phyloP scores from a whole-genome alignment of 30 jellyfish, hydroid and myxozoan genomes.

The Rhopilema esculentum region DNA sequence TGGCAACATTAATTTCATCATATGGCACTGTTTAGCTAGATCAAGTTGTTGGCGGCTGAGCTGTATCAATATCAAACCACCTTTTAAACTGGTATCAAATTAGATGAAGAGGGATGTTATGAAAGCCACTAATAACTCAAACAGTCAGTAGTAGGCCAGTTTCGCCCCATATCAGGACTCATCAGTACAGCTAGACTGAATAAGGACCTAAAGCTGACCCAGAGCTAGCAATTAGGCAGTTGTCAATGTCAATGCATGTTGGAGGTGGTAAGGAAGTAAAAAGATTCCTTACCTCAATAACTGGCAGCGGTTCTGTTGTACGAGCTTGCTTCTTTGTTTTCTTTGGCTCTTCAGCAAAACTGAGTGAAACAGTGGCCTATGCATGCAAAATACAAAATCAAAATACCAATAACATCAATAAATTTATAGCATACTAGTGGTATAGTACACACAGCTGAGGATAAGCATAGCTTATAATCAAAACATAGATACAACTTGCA shows the following conservation, averaged over 20 bases:
- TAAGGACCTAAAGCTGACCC: too few species aligned
- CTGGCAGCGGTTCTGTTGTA: slow-evolving; percentile 81
- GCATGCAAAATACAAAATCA: neutral
- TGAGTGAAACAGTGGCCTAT: slow-evolving; percentile 85
- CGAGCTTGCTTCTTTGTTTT: slow-evolving; percentile 81
- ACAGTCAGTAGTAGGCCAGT: too few species aligned
- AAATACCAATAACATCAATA: neutral
- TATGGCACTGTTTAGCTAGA: slow-evolving; percentile 13
- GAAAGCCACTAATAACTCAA: neutral
- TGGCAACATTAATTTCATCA: slow-evolving; percentile 40
- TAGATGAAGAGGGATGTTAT: neutral
- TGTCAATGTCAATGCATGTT: neutral
- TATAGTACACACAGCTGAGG: neutral
- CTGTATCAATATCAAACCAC: neutral
- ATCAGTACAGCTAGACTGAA: too few species aligned
- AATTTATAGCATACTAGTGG: neutral
- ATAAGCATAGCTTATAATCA: neutral
- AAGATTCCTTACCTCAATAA: slow-evolving; percentile 93
- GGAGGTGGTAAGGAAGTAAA: too few species aligned
- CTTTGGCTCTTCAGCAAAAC: slow-evolving; percentile 82
- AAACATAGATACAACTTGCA: neutral
- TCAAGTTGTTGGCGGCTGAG: neutral
- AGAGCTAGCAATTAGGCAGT: too few species aligned
- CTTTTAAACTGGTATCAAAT: neutral
- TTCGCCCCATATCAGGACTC: too few species aligned